Conservation (phyloP, 1,140 invertebrate genomes). For the Drosophila nebulosa region DNA sequence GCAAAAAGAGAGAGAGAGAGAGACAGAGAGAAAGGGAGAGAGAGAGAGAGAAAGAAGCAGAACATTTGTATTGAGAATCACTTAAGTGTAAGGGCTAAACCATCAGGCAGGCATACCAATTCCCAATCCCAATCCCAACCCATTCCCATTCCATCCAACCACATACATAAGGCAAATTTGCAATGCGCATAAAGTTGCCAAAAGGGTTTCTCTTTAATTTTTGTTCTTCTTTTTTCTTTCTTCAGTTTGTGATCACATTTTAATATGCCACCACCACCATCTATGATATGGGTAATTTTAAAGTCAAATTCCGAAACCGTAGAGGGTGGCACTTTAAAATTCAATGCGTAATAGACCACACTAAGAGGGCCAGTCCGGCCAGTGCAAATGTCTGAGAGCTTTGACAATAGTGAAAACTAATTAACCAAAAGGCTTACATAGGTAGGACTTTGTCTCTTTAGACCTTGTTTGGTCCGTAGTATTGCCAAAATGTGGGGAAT, state of each 20-base stretch:
- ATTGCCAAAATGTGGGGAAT: no score
- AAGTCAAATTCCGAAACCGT: not conserved
- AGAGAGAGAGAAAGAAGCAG: slow-evolving; percentile 14
- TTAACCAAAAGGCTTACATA: no score
- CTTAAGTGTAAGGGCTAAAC: slow-evolving; percentile 57
- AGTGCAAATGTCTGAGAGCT: no score
- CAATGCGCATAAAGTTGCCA: slow-evolving; percentile 17
- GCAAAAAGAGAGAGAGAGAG: slow-evolving; percentile 17
- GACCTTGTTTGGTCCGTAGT: no score
- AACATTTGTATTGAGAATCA: slow-evolving; percentile 42
- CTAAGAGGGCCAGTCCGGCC: no score
- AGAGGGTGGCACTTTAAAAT: no score
- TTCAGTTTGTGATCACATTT: not conserved
- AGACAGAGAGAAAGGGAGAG: slow-evolving; percentile 19
- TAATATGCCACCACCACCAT: slow-evolving; percentile 1
- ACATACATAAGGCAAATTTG: slow-evolving; percentile 7
- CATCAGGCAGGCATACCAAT: no score
- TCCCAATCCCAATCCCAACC: no score
- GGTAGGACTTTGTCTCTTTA: no score
- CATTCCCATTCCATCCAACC: not conserved
- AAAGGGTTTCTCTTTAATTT: slow-evolving; percentile 1
- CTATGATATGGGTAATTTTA: slow-evolving; percentile 9
- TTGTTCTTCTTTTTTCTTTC: not conserved
- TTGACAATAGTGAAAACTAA: no score
- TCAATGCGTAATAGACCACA: no score